Base-by-base conservation (phyloP, 2,888 invertebrate species). In the Drosophila subquinaria region DNA sequence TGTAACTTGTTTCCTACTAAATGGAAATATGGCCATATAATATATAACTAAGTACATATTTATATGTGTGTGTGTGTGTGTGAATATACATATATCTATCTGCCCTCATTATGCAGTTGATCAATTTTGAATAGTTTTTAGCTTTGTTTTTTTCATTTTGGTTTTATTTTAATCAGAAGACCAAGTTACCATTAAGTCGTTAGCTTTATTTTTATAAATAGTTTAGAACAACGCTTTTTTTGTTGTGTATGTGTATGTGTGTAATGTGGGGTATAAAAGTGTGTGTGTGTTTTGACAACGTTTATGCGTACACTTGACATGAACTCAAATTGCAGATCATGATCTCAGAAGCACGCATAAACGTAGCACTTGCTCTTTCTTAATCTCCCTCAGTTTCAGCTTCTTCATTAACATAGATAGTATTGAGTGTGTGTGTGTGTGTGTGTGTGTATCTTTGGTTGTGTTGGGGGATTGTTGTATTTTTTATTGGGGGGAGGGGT, bases 111-210 rank as follows among this genome's bases (percentile, higher is more conserved):
- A 81, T 66, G 75, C 68, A 69, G 36, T 65, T 73, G 62, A 56
- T 23, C 52, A 52, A 52, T 59, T 40, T 40, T 67, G 50, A 78
- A 67, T 57, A 67, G 63, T 33, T 47, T 38, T 45, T 52, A 10
- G 10, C 6, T 36, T 35, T 55, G 2, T 56, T 20, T 50, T 53
- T 20, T 53, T 23, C 1, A 47, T 55, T 72, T 47, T 35, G 51
- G 30, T 42, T 42, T 51, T 36, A 8, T 15, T 51, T 38, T 33
- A 17, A 69, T 71, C 72, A 85, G 82, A 83, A 83, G 82, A 88
- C 82, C 82, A 83, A 88, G 88, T 83, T 88, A 88, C 82, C 83
- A 57, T 79, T 88, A 88, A 83, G 86, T 88, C 83, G 77, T 82
- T 84, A 83, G 89, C 72, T 88, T 82, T 78, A 57, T 60, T 40